These are phyloP conservation scores for Zaprionus ornatus DNA, from an alignment of 1,140 invertebrate genomes.

Conservation along the genomic window DNA sequence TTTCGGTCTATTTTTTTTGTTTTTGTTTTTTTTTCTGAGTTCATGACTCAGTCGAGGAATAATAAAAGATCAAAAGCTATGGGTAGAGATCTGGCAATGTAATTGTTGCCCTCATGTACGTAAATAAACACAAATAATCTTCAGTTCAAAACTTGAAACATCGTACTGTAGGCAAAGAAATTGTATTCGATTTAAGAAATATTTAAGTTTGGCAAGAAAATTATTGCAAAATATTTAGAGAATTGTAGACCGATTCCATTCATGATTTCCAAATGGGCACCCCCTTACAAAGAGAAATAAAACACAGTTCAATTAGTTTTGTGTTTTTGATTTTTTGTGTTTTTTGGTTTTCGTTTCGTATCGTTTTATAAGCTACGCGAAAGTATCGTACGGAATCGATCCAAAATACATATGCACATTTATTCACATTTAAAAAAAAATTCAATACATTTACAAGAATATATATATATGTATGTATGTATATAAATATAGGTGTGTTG, in stretches of 20 bases:
- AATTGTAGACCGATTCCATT: not conserved
- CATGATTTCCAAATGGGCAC: not conserved
- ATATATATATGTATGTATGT: conserved; percentile 52
- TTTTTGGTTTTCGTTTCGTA: conserved; percentile 28
- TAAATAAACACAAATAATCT: conserved; percentile 9
- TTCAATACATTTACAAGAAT: conserved; percentile 75
- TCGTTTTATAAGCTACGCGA: conserved; percentile 40
- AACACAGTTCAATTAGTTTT: conserved; percentile 42
- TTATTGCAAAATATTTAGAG: not conserved
- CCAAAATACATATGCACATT: conserved; percentile 69
- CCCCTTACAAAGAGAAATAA: conserved; percentile 5
- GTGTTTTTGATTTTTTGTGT: conserved; percentile 25
- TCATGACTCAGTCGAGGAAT: conserved; percentile 47
- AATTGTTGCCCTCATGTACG: conserved; percentile 10
- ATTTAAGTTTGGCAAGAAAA: not conserved
- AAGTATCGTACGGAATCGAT: conserved; percentile 61
- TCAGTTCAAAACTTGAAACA: not conserved
- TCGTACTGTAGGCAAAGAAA: not conserved
- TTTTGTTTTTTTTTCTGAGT: conserved; percentile 11
- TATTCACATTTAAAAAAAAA: conserved; percentile 73
- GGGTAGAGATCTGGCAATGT: conserved; percentile 5
- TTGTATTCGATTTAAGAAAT: not conserved
- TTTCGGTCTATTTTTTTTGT: conserved; percentile 42
- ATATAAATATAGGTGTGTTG: conserved; percentile 44
- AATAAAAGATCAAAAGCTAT: conserved; percentile 26